A percentile compares a stretch with the other conserved stretches of the same genome.
Conservation (phyloP, 2,888 invertebrate genomes). For the Rhamnusium bicolor region DNA sequence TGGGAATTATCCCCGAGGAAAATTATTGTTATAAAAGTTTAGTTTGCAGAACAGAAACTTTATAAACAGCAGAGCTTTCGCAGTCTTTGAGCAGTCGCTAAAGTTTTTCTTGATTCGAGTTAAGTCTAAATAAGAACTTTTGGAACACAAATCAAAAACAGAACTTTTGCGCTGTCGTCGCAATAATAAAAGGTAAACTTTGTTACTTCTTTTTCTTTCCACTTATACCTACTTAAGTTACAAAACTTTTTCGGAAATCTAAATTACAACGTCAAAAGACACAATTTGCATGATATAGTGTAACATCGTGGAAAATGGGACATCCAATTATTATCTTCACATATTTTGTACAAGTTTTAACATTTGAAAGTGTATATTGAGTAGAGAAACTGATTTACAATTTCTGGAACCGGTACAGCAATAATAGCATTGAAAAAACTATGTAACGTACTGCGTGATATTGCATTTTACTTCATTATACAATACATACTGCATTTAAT, state of each 20-base stretch:
- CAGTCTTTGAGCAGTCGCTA: conserved; percentile 37
- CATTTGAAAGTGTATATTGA: too few species aligned
- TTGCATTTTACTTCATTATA: too few species aligned
- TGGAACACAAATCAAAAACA: conserved; percentile 38
- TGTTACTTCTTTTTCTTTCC: conserved; percentile 14
- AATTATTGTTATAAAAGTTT: conserved; percentile 60
- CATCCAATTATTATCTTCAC: too few species aligned
- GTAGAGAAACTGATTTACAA: too few species aligned
- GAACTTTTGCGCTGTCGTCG: conserved; percentile 37
- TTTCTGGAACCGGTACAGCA: too few species aligned
- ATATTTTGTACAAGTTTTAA: too few species aligned
- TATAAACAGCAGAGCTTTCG: conserved; percentile 41
- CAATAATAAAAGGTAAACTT: conserved; percentile 37
- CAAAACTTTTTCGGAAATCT: conserved; percentile 17
- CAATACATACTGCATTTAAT: too few species aligned
- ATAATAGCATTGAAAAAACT: too few species aligned
- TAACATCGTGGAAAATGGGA: too few species aligned
- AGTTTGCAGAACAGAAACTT: conserved; percentile 48
- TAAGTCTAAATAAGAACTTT: conserved; percentile 32
- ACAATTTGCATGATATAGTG: too few species aligned
- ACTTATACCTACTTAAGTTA: conserved; percentile 24
- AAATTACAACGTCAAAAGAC: background rate
- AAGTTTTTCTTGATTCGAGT: conserved; percentile 33
- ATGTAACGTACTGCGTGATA: too few species aligned
- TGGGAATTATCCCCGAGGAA: conserved; percentile 57